phyloP scores from a whole-genome alignment of 2,113 vertebrate genomes.

The Gorsachius goisagi region DNA sequence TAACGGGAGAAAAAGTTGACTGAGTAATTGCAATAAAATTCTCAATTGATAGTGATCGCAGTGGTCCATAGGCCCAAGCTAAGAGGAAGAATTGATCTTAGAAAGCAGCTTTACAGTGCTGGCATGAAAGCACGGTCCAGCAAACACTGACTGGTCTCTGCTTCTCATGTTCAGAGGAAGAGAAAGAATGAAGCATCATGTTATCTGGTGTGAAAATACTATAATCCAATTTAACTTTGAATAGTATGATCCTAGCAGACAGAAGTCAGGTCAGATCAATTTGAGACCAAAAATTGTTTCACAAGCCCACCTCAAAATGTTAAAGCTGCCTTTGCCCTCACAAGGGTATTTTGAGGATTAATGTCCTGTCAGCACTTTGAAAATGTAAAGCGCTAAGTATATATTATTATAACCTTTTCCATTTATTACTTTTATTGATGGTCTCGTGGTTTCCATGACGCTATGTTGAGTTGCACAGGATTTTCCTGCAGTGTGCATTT shows the following conservation, averaged over 20 bases:
- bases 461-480: slow-evolving; percentile 53
- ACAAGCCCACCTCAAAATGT: slow-evolving; percentile 15
- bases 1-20: slow-evolving; percentile 33
- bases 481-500: slow-evolving; percentile 63
- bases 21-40: background rate
- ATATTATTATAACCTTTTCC: slow-evolving; percentile 64
- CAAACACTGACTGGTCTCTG: background rate
- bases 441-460: slow-evolving; percentile 53
- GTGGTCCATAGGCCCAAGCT: background rate
- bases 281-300: background rate
- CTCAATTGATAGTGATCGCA: background rate
- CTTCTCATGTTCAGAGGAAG: background rate
- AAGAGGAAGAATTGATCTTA: background rate
- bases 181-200: background rate
- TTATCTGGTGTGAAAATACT: background rate
- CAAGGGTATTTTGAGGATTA: slow-evolving; percentile 51
- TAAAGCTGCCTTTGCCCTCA: slow-evolving; percentile 34
- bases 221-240: background rate
- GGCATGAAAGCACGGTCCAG: background rate
- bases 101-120: background rate
- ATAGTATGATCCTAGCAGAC: background rate
- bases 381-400: slow-evolving; percentile 64
- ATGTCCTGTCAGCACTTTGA: slow-evolving; percentile 63
- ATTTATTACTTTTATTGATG: slow-evolving; percentile 67
- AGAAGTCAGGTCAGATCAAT: slow-evolving; percentile 1